A percentile compares a stretch with the other conserved stretches of the same genome.
phyloP scores from a whole-genome alignment of 2,888 invertebrate genomes.

The Blomia tropicalis region DNA sequence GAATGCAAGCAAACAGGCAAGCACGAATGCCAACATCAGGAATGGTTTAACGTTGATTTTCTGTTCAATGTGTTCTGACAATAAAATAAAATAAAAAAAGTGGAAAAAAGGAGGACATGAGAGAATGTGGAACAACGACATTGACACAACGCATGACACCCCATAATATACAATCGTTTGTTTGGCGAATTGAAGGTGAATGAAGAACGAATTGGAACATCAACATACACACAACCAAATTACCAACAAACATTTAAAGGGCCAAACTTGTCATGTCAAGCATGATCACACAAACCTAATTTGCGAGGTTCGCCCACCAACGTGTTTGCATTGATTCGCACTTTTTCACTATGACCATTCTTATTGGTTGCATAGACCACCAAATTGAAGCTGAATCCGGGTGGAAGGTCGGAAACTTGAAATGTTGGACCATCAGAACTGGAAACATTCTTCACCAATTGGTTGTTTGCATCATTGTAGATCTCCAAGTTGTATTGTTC shows the following conservation, averaged over 20 bases:
- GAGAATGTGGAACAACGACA: too few relatives aligned
- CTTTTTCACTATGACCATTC: slow-evolving; percentile 26
- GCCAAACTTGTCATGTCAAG: too few relatives aligned
- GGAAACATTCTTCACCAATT: not conserved
- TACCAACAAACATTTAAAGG: too few relatives aligned
- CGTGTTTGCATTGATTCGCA: slow-evolving; percentile 26
- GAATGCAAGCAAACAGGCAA: slow-evolving; percentile 8
- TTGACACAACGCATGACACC: too few relatives aligned
- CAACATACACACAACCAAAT: too few relatives aligned
- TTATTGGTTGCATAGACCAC: not conserved
- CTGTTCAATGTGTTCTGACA: slow-evolving; percentile 13
- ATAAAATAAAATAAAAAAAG: not conserved
- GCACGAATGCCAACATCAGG: not conserved
- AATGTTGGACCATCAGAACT: not conserved
- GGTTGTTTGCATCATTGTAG: not conserved
- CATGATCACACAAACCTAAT: slow-evolving; percentile 26
- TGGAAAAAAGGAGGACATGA: not conserved
- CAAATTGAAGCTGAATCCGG: not conserved
- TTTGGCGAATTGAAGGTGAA: too few relatives aligned
- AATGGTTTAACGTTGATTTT: not conserved
- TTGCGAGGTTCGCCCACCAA: slow-evolving; percentile 25
- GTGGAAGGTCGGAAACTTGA: not conserved
- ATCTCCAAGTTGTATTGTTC: not conserved
- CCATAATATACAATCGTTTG: too few relatives aligned
- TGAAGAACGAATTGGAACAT: too few relatives aligned